Evolutionary conservation across 2,888 invertebrate genomes (phyloP), one percentile per base, ranked within the genome.

Genomic region (Chaetogeoica ovagalla): DNA sequence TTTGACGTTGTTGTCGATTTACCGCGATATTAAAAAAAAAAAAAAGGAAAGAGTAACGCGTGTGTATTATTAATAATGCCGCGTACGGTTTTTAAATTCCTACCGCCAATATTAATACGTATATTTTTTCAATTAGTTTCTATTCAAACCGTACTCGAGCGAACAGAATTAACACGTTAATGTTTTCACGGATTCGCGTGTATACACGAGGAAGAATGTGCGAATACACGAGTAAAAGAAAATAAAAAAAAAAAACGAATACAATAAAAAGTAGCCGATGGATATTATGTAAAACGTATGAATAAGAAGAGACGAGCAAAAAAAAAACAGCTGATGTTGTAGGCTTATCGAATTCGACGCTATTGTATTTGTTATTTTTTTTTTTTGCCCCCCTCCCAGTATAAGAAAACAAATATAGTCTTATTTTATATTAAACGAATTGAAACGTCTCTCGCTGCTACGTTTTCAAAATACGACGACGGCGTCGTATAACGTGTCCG

Each of bases 341-440:
- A 43, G 39, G 30, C 23, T 48, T 23, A 19, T 30, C n/a, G 23
- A 48, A 72, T 62, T 60, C 60, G 23, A 62, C 6, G 4, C 7
- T 62, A 48, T 62, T 62, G 48, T 72, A 43, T 13, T n/a, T n/a
- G n/a, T n/a, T n/a, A n/a, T 72, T 59, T 23, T 60, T 19, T 48
- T 23, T 52, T 52, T 48, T 23, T 57, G n/a, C n/a, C n/a, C n/a
- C n/a, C n/a, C n/a, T n/a, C n/a, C n/a, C 15, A 57, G 48, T 60
- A 19, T 19, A 17, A 21, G 21, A 71, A 71, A 59, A 72, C 43
- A 60, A 60, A 17, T 60, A n/a, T 30, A 48, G 48, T 59, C 23
- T 30, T 48, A 19, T 17, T 60, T 72, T 72, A 23, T 23, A 8
- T 70, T 1, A 30, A 30, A 30, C 30, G 30, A 30, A 30, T 30